Conservation (phyloP, 2,797 vertebrate genomes). For the Tokudaia tokunoshimensis region DNA sequence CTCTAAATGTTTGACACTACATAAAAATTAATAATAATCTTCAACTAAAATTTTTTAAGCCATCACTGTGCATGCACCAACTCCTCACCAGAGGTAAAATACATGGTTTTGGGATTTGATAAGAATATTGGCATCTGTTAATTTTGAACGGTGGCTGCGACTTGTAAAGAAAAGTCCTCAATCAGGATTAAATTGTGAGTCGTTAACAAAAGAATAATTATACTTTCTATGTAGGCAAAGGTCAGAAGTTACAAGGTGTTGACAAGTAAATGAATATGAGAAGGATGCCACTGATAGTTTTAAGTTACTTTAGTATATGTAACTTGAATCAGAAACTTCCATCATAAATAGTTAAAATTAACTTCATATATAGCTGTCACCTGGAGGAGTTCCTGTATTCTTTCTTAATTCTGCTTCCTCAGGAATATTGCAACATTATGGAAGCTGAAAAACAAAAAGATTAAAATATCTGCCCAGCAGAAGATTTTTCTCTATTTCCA, state of each 20-base stretch:
- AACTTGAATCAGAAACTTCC: slow-evolving; percentile 45
- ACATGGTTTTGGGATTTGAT: background rate
- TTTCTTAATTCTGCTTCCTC: slow-evolving; percentile 44
- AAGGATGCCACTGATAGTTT: background rate
- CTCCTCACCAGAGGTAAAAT: background rate
- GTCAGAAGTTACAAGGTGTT: slow-evolving; percentile 37
- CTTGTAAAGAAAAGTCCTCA: background rate
- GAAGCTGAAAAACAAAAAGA: slow-evolving; percentile 44
- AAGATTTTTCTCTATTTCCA: background rate
- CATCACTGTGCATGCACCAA: background rate
- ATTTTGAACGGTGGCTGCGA: background rate
- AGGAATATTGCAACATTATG: slow-evolving; percentile 7
- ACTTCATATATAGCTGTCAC: slow-evolving; percentile 28
- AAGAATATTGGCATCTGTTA: slow-evolving; percentile 41
- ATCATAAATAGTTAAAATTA: slow-evolving; percentile 13
- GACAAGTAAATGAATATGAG: slow-evolving; percentile 40
- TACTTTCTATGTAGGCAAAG: slow-evolving; percentile 13
- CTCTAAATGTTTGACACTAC: background rate
- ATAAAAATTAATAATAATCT: slow-evolving; percentile 32
- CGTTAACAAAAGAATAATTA: slow-evolving; percentile 49
- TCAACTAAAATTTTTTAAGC: slow-evolving; percentile 22
- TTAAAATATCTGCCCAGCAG: background rate
- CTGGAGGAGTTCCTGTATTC: background rate
- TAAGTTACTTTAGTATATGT: background rate
- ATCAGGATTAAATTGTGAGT: background rate